Evolutionary conservation across 2,888 invertebrate genomes (phyloP).

Genomic region (Ganaspis brasiliensis): DNA sequence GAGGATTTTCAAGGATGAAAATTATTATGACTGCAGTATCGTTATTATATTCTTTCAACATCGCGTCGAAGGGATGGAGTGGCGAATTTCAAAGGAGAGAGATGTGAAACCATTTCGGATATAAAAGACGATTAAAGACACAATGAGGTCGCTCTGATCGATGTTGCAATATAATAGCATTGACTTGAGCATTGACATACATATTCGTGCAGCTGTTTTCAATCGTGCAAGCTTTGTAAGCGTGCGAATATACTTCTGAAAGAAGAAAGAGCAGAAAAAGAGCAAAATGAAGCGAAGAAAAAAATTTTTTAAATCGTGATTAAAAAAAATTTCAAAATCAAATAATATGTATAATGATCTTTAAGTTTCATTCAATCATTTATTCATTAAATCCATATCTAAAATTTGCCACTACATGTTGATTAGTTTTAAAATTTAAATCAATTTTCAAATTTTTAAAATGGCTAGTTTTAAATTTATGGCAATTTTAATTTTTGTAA

Average conservation of each 20-base stretch:
- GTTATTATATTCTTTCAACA: background rate
- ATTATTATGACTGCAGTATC: background rate
- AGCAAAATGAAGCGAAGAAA: background rate
- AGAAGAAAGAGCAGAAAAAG: background rate
- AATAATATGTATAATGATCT: too few relatives aligned
- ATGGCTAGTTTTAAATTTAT: too few relatives aligned
- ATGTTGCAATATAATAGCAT: slow-evolving; percentile 41
- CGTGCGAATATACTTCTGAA: background rate
- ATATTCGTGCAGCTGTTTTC: slow-evolving; percentile 39
- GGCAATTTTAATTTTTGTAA: too few relatives aligned
- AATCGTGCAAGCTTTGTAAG: slow-evolving; percentile 11
- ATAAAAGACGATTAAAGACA: slow-evolving; percentile 43
- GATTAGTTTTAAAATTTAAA: too few relatives aligned
- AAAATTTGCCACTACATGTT: too few relatives aligned
- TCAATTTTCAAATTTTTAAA: too few relatives aligned
- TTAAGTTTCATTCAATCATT: too few relatives aligned
- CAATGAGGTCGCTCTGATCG: slow-evolving; percentile 42
- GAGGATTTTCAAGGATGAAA: too few relatives aligned
- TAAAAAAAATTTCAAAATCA: background rate
- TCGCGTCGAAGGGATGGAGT: background rate
- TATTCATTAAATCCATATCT: too few relatives aligned
- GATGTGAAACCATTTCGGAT: slow-evolving; percentile 37
- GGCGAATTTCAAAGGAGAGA: slow-evolving; percentile 15
- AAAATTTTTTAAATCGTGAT: background rate
- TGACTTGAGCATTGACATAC: slow-evolving; percentile 39